A percentile compares a stretch with the other conserved stretches of the same genome.
Conservation (phyloP, 2,888 invertebrate genomes). For the Diplolepis rosae region DNA sequence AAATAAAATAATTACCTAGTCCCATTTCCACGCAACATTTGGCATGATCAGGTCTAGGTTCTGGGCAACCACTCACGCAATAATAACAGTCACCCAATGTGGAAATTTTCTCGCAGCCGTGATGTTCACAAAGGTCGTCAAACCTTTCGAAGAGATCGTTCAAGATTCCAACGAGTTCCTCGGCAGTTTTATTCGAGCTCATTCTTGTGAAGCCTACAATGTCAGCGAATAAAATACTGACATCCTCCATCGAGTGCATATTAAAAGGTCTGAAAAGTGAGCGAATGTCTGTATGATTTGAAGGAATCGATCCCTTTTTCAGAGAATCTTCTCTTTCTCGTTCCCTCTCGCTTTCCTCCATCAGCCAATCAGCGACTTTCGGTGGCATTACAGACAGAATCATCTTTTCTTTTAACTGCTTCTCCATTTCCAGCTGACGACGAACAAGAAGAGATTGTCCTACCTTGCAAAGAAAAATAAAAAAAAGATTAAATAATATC, state of each 20-base stretch:
- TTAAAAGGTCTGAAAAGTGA: conserved; percentile 95
- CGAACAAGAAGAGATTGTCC: conserved; percentile 94
- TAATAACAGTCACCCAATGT: conserved; percentile 96
- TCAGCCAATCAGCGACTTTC: conserved; percentile 89
- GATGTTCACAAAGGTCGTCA: conserved; percentile 90
- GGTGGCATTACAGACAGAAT: conserved; percentile 98
- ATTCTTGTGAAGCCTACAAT: conserved; percentile 98
- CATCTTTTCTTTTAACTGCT: conserved; percentile 96
- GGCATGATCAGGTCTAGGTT: conserved; percentile 93
- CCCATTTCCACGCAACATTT: conserved; percentile 98
- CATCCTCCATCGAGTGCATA: conserved; percentile 97
- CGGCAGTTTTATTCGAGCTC: conserved; percentile 97
- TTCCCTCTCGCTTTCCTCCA: conserved; percentile 83
- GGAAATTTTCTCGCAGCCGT: conserved; percentile 97
- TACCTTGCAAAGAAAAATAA: too few relatives aligned
- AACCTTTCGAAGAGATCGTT: conserved; percentile 97
- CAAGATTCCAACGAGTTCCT: conserved; percentile 94
- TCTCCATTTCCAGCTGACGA: conserved; percentile 93
- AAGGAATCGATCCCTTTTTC: conserved; percentile 71
- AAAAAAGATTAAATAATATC: too few relatives aligned
- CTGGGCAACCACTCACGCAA: conserved; percentile 96
- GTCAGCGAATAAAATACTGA: conserved; percentile 97
- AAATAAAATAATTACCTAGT: conserved; percentile 77
- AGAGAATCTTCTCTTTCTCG: conserved; percentile 76
- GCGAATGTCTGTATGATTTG: conserved; percentile 80